phyloP scores from a whole-genome alignment of 2,888 invertebrate genomes.

The Tupiocoris notatus region DNA sequence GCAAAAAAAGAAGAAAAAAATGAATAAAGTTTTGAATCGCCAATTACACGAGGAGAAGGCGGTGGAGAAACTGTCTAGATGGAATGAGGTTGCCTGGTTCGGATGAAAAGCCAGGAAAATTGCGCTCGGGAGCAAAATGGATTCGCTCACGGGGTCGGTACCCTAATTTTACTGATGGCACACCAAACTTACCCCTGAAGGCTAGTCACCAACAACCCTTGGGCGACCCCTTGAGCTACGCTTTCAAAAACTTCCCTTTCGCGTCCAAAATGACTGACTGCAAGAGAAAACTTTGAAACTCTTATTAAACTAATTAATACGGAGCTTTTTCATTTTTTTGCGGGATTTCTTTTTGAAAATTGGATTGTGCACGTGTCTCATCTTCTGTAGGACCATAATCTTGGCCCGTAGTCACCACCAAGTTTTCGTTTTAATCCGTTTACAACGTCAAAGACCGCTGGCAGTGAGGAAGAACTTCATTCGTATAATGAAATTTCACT shows the following conservation, averaged over 20 bases:
- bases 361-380: constrained; percentile 20
- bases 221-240: not conserved
- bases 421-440: not conserved
- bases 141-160: constrained; percentile 3
- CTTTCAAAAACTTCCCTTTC: not conserved
- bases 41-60: constrained; percentile 23
- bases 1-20: constrained; percentile 5
- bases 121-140: constrained; percentile 25
- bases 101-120: constrained; percentile 33
- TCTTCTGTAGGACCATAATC: not conserved
- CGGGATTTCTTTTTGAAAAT: constrained; percentile 5
- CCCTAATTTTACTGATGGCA: constrained; percentile 7
- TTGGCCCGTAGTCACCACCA: not conserved
- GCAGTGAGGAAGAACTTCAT: not conserved
- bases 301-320: constrained; percentile 34
- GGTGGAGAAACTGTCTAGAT: not conserved
- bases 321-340: constrained; percentile 9
- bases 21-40: constrained; percentile 36
- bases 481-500: not conserved
- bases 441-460: not conserved
- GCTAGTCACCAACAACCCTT: not conserved
- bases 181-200: not conserved
- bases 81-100: constrained; percentile 16
- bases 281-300: not conserved
- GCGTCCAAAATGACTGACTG: not conserved